Conservation (phyloP, 1,140 invertebrate species). For the Charaxes varanes region DNA sequence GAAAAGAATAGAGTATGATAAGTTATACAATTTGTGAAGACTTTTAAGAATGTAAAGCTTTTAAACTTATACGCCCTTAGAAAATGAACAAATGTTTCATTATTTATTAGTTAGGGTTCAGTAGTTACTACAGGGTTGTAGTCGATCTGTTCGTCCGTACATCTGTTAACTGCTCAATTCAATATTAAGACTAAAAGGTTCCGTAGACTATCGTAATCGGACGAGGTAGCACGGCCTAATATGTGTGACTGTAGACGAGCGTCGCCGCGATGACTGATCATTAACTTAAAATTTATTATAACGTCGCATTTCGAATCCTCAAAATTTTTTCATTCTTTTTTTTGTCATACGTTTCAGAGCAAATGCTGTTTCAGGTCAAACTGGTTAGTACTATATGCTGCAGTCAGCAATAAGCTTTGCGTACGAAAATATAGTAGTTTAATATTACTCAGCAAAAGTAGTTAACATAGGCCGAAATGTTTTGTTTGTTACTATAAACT, state of each 20-base stretch:
- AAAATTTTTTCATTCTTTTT: too few species aligned
- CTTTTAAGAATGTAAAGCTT: slow-evolving; percentile 65
- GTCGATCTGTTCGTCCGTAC: slow-evolving; percentile 64
- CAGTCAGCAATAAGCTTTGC: too few species aligned
- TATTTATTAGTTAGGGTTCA: slow-evolving; percentile 59
- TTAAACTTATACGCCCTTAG: slow-evolving; percentile 61
- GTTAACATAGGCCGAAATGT: too few species aligned
- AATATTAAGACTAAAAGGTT: slow-evolving; percentile 56
- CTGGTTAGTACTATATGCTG: too few species aligned
- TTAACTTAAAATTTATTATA: not conserved
- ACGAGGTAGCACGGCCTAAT: slow-evolving; percentile 54
- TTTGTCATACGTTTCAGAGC: too few species aligned
- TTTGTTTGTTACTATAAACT: too few species aligned
- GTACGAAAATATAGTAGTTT: too few species aligned
- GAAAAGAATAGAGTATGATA: slow-evolving; percentile 53
- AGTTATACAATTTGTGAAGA: slow-evolving; percentile 68
- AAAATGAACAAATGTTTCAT: slow-evolving; percentile 46
- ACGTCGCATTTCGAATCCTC: not conserved
- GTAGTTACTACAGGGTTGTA: slow-evolving; percentile 63
- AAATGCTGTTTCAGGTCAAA: too few species aligned
- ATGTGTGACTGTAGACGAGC: slow-evolving; percentile 30
- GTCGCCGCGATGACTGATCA: slow-evolving; percentile 17
- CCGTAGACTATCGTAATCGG: slow-evolving; percentile 37
- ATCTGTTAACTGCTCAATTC: slow-evolving; percentile 66
- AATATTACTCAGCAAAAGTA: too few species aligned